phyloP scores from a whole-genome alignment of 2,113 vertebrate species.

The Elanus axillaris region DNA sequence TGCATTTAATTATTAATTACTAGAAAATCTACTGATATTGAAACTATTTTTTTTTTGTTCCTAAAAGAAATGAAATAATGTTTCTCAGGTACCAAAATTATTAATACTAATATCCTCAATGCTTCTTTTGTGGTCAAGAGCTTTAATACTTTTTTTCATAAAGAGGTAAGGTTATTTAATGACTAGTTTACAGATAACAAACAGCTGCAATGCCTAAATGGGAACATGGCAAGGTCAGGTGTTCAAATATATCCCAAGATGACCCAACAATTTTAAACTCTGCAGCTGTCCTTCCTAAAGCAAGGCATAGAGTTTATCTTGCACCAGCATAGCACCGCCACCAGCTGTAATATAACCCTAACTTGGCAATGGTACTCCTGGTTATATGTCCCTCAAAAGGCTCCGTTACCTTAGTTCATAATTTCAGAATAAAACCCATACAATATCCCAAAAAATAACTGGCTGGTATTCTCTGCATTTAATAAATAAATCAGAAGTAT shows the following conservation, averaged over 20 bases:
- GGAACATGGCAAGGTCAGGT: neutral
- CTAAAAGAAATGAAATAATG: neutral
- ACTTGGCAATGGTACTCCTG: neutral
- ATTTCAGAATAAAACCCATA: neutral
- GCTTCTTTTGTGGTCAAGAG: neutral
- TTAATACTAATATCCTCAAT: neutral
- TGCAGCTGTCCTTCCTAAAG: neutral
- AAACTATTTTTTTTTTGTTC: neutral
- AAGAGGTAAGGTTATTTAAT: neutral
- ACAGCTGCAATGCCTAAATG: neutral
- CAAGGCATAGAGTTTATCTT: neutral
- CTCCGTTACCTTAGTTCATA: neutral
- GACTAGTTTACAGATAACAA: neutral
- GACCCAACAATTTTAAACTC: neutral
- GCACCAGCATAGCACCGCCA: neutral
- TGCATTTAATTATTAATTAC: neutral
- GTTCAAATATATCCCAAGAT: neutral
- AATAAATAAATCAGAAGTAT: neutral
- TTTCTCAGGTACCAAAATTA: neutral
- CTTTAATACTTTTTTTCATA: neutral
- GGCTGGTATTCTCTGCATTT: neutral
- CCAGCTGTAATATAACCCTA: neutral
- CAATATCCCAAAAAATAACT: neutral
- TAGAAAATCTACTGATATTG: neutral
- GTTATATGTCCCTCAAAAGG: neutral